Conservation (phyloP, 2,113 vertebrate species). For the Elanus axillaris region DNA sequence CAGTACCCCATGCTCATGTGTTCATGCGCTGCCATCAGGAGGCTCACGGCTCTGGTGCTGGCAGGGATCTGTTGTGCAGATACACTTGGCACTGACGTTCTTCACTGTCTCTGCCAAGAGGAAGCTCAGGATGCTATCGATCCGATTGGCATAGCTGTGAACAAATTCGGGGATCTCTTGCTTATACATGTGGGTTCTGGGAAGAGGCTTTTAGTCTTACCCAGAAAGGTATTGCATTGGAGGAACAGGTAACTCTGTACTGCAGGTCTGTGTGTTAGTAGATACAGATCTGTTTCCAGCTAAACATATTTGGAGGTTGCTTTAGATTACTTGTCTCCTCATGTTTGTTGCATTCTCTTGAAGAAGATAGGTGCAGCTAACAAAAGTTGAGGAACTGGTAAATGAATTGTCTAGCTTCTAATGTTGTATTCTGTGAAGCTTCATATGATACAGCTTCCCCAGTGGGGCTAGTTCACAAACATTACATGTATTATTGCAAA, state of each 20-base stretch:
- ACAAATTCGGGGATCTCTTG: neutral
- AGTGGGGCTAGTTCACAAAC: neutral
- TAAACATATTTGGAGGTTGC: neutral
- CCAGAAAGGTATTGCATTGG: neutral
- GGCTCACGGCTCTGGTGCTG: neutral
- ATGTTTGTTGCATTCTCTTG: neutral
- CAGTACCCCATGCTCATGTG: too few relatives aligned
- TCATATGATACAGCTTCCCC: slow-evolving; percentile 4
- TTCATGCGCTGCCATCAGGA: neutral
- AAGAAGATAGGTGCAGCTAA: neutral
- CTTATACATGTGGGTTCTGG: neutral
- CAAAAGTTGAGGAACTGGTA: neutral
- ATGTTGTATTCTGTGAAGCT: neutral
- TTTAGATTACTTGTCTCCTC: neutral
- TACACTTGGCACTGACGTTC: neutral
- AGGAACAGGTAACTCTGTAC: neutral
- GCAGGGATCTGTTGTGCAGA: neutral
- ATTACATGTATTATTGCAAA: slow-evolving; percentile 53
- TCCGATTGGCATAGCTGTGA: neutral
- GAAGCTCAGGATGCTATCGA: neutral
- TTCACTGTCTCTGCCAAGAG: neutral
- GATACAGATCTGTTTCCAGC: neutral
- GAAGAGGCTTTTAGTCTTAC: neutral
- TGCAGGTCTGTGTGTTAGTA: neutral
- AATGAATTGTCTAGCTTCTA: neutral